Evolutionary conservation across 2,888 invertebrate genomes (phyloP), one percentile per base, ranked within the genome.

Genomic region (Loripinus fragilis): DNA sequence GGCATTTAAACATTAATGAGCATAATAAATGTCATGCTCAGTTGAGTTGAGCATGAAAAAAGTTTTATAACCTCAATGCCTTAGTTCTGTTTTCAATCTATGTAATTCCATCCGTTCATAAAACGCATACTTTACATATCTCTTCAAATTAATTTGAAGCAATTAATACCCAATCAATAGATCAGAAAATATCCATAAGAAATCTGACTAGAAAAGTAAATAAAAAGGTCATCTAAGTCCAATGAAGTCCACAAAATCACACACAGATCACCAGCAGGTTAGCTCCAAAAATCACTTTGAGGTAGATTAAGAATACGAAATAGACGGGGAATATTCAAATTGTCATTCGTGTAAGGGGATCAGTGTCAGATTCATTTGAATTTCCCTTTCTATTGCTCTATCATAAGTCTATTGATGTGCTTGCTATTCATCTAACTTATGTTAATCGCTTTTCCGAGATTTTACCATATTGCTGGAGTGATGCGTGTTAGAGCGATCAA

Each of bases 391-490:
- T 45, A 23, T 41, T 45, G 30, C 45, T 42, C 42, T 42, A 67
- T 67, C 67, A 67, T 67, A 67, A 67, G 67, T 71, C 76, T 66
- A 76, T 80, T 76, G 76, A 76, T 69, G 76, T 76, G 45, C 45
- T 35, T 30, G 30, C 42, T 45, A 30, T 33, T 50, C 60, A 38
- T 70, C 60, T 65, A 76, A 76, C 80, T 76, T 80, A 80, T 80
- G 76, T 80, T 55, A 80, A 80, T 80, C 73, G 68, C 66, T 35
- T 45, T 60, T 60, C 60, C 60, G 60, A 60, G 60, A 60, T 30
- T 60, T 60, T 33, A 60, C 60, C 60, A 60, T 60, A 60, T 60
- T 60, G 60, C 60, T 20, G 17, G 60, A 33, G 23, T 17, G 33
- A 60, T 60, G 60, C 60, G 60, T 60, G 60, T 60, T 60, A 60